phyloP scores from a whole-genome alignment of 2,113 vertebrate species.

The Apteryx owenii region DNA sequence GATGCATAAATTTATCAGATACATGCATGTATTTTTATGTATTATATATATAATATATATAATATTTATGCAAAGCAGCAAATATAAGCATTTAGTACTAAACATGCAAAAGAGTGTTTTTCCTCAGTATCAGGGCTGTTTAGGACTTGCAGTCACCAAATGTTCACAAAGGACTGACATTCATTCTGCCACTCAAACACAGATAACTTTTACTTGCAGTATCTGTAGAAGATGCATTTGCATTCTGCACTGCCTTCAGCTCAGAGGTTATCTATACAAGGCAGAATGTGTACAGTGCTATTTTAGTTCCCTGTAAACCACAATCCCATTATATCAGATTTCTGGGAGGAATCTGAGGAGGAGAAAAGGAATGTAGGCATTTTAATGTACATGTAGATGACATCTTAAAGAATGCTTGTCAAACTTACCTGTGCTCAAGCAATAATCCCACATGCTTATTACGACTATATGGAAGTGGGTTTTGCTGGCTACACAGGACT shows the following conservation, averaged over 20 bases:
- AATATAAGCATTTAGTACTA: background rate
- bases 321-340: background rate
- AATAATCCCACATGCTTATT: background rate
- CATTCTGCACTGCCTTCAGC: background rate
- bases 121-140: background rate
- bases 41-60: too few relatives aligned
- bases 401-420: background rate
- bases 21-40: background rate
- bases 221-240: background rate
- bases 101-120: background rate
- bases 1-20: background rate
- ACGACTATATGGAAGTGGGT: background rate
- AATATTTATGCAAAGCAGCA: background rate
- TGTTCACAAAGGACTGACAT: background rate
- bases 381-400: background rate
- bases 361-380: background rate
- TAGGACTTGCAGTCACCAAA: background rate
- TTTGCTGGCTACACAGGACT: background rate
- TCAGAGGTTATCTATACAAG: background rate
- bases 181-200: background rate
- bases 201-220: background rate
- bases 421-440: background rate
- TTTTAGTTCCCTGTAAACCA: background rate
- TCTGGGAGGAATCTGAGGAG: background rate
- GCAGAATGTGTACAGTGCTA: background rate